Evolutionary conservation across 2,113 vertebrate genomes (phyloP).

Genomic region (Garra rufa): DNA sequence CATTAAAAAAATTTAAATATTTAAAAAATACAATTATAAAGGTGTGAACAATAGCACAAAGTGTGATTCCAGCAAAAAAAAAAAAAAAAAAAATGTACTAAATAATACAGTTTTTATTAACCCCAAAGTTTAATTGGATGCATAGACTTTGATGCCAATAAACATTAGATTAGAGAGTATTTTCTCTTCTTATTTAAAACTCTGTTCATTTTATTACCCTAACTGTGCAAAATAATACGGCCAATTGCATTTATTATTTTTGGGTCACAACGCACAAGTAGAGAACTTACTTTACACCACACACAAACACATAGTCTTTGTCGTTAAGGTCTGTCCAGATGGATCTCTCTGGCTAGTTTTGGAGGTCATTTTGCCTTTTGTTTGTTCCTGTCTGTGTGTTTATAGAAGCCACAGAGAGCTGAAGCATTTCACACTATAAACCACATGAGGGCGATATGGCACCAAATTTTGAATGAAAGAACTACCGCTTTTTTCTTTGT

Average conservation of each 20-base stretch:
- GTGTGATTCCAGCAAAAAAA: too few relatives aligned
- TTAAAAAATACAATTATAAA: not conserved
- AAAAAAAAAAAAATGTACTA: too few relatives aligned
- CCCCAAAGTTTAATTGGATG: not conserved
- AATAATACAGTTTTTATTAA: too few relatives aligned
- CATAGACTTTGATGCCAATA: not conserved
- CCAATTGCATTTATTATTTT: not conserved
- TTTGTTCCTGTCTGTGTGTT: constrained; percentile 46
- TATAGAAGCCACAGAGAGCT: constrained; percentile 43
- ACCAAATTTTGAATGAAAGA: constrained; percentile 20
- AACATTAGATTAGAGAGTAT: not conserved
- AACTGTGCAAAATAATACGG: not conserved
- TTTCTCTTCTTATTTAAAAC: not conserved
- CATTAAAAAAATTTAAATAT: too few relatives aligned
- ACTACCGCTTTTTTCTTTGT: constrained; percentile 32
- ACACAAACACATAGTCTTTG: not conserved
- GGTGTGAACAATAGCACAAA: not conserved
- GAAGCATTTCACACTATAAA: not conserved
- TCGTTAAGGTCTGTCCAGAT: not conserved
- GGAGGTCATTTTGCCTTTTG: constrained; percentile 49
- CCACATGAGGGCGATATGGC: constrained; percentile 54
- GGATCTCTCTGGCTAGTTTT: constrained; percentile 33
- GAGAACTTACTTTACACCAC: not conserved
- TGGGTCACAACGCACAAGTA: not conserved
- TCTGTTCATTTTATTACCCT: not conserved